Evolutionary conservation across 2,797 vertebrate genomes (phyloP).

Genomic region (Clangula hyemalis): DNA sequence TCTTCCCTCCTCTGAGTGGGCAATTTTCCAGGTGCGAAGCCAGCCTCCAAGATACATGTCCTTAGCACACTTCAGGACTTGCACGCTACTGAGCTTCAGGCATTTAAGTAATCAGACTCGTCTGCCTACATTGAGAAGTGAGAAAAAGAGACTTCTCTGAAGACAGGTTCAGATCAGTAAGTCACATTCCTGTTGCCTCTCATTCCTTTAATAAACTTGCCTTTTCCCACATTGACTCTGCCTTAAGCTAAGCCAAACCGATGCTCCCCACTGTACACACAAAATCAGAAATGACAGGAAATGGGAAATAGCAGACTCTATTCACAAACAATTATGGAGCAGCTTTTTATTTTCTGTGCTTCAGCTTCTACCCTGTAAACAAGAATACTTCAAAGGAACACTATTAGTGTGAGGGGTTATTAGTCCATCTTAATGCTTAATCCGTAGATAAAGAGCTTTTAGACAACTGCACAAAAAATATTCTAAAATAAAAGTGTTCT

Average conservation of each 20-base stretch:
- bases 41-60: background rate
- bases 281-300: background rate
- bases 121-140: background rate
- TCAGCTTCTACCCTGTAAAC: background rate
- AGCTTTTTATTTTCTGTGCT: background rate
- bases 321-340: accelerated
- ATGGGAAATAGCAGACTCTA: background rate
- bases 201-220: background rate
- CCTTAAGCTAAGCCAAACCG: background rate
- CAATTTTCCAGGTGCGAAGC: no score
- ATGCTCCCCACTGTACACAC: background rate
- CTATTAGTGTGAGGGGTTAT: background rate
- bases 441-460: background rate
- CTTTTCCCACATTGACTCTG: background rate
- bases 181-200: background rate
- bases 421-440: background rate
- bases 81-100: background rate
- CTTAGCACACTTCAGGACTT: background rate
- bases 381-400: background rate
- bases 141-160: background rate
- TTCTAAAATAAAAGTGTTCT: background rate
- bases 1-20: background rate
- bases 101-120: background rate
- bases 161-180: background rate
- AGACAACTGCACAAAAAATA: background rate